Base-by-base conservation (phyloP, 64 coral and sea anemone species). In the Orbicella faveolata region DNA sequence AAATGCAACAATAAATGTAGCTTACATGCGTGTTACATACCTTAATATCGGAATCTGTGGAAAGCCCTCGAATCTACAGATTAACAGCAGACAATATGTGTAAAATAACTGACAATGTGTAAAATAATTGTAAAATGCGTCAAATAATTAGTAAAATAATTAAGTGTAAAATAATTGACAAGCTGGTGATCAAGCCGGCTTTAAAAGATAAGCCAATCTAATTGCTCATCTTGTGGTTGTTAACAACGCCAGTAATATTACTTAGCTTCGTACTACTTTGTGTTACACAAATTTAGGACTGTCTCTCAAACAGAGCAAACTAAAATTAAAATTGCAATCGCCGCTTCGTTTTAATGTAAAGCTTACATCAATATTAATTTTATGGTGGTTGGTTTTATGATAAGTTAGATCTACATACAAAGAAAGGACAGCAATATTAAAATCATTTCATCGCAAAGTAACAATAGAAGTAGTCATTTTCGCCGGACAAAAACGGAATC, bases 31-130 rank as follows among this genome's bases (percentile, higher is more conserved):
- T 9, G 34, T 83, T 59, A 23, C 48, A n/a, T 83, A 85, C 82
- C 82, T 85, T 85, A 26, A 85, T 52, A 52, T 85, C 82, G 72
- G 82, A 85, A 85, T 85, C 64, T 73, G 82, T 72, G 21, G 82
- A 72, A 21, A 85, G 65, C 23, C 82, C 41, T n/a, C 82, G 64
- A 26, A 73, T 73, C 82, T 85, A 53, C 23, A 70, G 25, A 70
- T 25, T 26, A 70, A 70, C 21, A 23, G 3, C 65, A 68, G 19
- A 25, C 19, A 68, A 30, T 30, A 30, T 30, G 30, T 30, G 30
- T 30, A 30, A 30, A 30, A 30, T 30, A 30, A 30, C 30, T 30
- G 30, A 30, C 0, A 30, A 30, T 30, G 30, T 30, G 30, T 30
- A 30, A 30, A 30, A 30, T 30, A 30, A 30, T 30, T 30, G 30